phyloP scores from a whole-genome alignment of 2,797 vertebrate genomes.

The Falco peregrinus region DNA sequence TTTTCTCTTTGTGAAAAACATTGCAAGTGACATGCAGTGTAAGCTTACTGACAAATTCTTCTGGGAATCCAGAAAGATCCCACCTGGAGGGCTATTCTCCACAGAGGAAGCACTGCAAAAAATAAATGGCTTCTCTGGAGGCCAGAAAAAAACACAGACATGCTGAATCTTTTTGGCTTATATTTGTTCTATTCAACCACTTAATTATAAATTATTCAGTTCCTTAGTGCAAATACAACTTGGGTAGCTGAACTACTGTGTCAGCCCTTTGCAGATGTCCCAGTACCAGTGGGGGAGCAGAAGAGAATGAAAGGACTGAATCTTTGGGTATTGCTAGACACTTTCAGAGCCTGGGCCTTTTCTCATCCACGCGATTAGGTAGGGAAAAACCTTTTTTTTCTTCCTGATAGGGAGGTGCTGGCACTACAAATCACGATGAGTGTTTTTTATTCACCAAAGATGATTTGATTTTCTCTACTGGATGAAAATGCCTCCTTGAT shows the following conservation, averaged over 20 bases:
- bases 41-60: conserved; percentile 5
- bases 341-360: neutral
- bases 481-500: neutral
- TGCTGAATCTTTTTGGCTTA: neutral
- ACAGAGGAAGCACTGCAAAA: neutral
- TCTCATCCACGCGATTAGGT: neutral
- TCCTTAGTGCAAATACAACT: neutral
- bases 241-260: neutral
- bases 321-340: neutral
- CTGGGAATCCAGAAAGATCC: neutral
- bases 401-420: neutral
- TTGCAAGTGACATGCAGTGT: neutral
- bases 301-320: neutral
- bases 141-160: neutral
- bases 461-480: neutral
- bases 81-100: neutral
- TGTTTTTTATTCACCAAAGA: neutral
- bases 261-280: neutral
- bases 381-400: neutral
- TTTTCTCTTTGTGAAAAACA: neutral
- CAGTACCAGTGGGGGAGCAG: neutral
- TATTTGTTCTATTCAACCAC: neutral
- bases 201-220: neutral
- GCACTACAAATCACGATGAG: neutral
- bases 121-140: neutral